Percentiles rank a stretch among this genome's conserved stretches.
phyloP scores from a whole-genome alignment of 2,888 invertebrate genomes.

The Ypsolopha scabrella region DNA sequence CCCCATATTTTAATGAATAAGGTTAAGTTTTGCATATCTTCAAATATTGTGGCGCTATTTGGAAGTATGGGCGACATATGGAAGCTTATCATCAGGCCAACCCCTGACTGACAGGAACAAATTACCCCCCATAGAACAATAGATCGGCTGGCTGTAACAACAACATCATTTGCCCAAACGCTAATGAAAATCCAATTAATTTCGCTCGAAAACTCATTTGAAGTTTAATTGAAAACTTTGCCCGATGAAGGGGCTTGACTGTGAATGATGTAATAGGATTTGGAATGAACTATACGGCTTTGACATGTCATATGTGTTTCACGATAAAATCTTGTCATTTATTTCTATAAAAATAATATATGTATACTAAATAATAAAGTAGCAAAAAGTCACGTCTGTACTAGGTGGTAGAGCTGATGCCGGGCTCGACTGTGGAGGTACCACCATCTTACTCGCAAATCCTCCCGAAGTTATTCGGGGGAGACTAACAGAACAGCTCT shows the following conservation, averaged over 20 bases:
- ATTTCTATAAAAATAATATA: too few species aligned
- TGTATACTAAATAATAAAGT: too few species aligned
- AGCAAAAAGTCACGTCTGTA: too few species aligned
- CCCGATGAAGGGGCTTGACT: constrained; percentile 38
- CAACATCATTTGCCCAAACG: constrained; percentile 63
- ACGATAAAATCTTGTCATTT: too few species aligned
- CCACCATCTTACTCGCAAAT: too few species aligned
- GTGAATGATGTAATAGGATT: constrained; percentile 63
- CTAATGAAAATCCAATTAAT: constrained; percentile 70
- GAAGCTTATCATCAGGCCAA: constrained; percentile 23
- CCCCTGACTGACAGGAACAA: constrained; percentile 54
- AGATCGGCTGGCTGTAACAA: constrained; percentile 53
- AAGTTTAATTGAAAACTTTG: constrained; percentile 68
- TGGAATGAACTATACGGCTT: constrained; percentile 28
- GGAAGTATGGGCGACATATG: constrained; percentile 12
- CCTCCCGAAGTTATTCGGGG: too few species aligned
- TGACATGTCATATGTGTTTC: background rate
- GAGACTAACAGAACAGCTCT: too few species aligned
- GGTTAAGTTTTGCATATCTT: too few species aligned
- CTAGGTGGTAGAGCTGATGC: too few species aligned
- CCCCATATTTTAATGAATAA: too few species aligned
- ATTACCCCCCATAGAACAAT: constrained; percentile 49
- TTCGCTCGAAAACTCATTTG: constrained; percentile 63
- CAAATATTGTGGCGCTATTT: too few species aligned
- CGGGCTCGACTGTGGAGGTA: too few species aligned